phyloP scores from a whole-genome alignment of 92 coral and sea anemone species.

The Nematostella vectensis region DNA sequence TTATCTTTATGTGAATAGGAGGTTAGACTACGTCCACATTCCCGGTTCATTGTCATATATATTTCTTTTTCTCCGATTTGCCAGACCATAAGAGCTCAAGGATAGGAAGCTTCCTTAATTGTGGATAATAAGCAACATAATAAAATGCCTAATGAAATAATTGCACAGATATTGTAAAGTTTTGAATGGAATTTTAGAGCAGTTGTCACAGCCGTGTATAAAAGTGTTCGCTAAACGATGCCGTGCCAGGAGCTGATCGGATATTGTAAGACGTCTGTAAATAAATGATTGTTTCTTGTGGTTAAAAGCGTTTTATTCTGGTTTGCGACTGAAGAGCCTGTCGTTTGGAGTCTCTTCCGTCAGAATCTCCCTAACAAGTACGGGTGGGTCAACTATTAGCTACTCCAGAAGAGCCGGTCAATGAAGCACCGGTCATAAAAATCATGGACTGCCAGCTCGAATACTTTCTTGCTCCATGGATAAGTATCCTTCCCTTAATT shows the following conservation, averaged over 20 bases:
- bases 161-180: constrained; percentile 2
- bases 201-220: constrained; percentile 1
- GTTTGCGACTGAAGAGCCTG: no score
- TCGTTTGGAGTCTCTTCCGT: no score
- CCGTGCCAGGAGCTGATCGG: neutral
- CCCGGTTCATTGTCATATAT: neutral
- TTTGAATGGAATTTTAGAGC: neutral
- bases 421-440: no score
- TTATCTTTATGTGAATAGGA: no score
- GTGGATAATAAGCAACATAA: neutral
- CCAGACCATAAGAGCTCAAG: neutral
- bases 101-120: neutral
- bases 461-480: no score
- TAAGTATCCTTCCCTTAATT: no score
- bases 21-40: no score
- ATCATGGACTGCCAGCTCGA: no score
- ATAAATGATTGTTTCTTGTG: neutral
- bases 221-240: neutral
- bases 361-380: no score
- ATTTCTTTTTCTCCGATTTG: neutral
- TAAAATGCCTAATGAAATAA: constrained; percentile 1
- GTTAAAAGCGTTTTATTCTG: neutral
- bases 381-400: no score
- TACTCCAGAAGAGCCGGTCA: no score
- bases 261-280: neutral